These are phyloP conservation scores for Columbina picui DNA, from an alignment of 2,113 vertebrate species.

Conservation along the genomic window DNA sequence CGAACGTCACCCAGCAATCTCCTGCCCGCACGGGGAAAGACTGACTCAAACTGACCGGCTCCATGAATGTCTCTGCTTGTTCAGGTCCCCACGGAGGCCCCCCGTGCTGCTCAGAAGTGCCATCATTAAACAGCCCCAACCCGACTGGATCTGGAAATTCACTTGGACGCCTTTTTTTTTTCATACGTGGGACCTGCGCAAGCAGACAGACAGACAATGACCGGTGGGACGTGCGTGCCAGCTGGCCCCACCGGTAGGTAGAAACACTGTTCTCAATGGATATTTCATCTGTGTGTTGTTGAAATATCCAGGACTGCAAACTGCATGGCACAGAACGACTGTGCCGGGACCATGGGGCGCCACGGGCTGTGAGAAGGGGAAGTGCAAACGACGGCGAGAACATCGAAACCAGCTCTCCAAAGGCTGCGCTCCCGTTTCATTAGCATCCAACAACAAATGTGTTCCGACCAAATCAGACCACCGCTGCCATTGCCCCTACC, in stretches of 20 bases:
- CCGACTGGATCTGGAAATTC: conserved; percentile 56
- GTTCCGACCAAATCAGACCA: neutral
- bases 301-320: neutral
- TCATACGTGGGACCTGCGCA: neutral
- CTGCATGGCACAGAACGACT: neutral
- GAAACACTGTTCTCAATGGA: conserved; percentile 12
- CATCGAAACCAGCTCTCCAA: neutral
- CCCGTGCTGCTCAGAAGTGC: neutral
- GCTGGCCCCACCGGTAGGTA: conserved; percentile 26
- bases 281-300: conserved; percentile 54
- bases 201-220: neutral
- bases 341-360: neutral
- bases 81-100: neutral
- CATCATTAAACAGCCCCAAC: neutral
- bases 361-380: neutral
- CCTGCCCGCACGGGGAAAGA: neutral
- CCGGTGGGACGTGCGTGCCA: neutral
- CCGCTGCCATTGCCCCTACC: neutral
- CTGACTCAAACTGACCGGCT: neutral
- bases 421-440: neutral
- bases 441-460: neutral
- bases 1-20: neutral
- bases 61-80: neutral
- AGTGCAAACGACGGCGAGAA: rapidly evolving
- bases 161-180: neutral